phyloP scores from a whole-genome alignment of 2,113 vertebrate species.

The Anhinga rufa region DNA sequence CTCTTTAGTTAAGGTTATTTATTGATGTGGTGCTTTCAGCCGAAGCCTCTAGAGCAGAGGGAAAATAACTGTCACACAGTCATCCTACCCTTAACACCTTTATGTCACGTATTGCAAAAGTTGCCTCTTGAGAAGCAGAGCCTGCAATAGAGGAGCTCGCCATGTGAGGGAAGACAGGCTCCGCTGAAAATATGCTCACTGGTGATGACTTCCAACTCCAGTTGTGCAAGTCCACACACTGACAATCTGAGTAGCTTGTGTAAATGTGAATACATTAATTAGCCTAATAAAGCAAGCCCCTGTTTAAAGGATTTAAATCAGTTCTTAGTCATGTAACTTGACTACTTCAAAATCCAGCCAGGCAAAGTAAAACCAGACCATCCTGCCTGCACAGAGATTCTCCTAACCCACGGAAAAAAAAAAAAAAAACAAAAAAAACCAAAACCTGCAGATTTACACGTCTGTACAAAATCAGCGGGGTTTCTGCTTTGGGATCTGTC shows the following conservation, averaged over 20 bases:
- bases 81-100: neutral
- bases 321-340: neutral
- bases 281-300: neutral
- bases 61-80: neutral
- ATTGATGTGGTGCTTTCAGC: neutral
- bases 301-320: neutral
- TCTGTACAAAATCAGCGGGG: neutral
- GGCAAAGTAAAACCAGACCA: neutral
- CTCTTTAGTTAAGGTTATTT: neutral
- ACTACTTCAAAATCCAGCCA: neutral
- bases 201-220: neutral
- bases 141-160: neutral
- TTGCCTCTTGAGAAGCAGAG: neutral
- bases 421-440: neutral
- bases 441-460: neutral
- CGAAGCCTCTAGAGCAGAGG: neutral
- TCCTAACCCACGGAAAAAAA: neutral
- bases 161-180: neutral
- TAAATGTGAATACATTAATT: neutral
- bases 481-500: neutral
- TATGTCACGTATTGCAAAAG: neutral
- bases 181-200: neutral
- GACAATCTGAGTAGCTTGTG: neutral
- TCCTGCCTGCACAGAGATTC: neutral
- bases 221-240: neutral